phyloP scores from a whole-genome alignment of 2,888 invertebrate genomes.

The Catocala fraxini region DNA sequence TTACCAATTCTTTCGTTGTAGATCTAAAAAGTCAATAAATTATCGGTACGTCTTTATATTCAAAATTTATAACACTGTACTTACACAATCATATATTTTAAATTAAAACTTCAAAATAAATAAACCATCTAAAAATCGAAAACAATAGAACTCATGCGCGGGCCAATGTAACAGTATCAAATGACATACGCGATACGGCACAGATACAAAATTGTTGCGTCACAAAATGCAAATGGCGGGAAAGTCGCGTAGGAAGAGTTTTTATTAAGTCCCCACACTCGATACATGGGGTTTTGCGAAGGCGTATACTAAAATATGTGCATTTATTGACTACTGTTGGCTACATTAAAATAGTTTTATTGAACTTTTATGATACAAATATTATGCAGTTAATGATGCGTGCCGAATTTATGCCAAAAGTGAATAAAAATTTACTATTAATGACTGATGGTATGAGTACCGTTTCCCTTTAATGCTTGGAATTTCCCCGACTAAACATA shows the following conservation, averaged over 20 bases:
- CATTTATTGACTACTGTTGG: constrained; percentile 29
- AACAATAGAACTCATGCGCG: constrained; percentile 37
- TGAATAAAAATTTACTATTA: too few relatives aligned
- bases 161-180: constrained; percentile 41
- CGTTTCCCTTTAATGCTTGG: too few relatives aligned
- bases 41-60: background rate
- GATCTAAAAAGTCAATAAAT: constrained; percentile 1
- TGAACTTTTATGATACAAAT: background rate
- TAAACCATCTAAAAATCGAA: constrained; percentile 35
- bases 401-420: too few relatives aligned
- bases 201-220: constrained; percentile 39
- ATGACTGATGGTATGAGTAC: too few relatives aligned
- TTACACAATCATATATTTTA: background rate
- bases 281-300: constrained; percentile 46
- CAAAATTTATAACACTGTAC: background rate
- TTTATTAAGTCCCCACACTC: constrained; percentile 57
- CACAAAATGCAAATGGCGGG: constrained; percentile 67
- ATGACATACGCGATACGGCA: constrained; percentile 31
- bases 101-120: constrained; percentile 5
- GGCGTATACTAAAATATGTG: constrained; percentile 36
- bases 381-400: background rate
- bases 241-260: constrained; percentile 70
- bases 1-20: background rate
- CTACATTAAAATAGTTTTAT: constrained; percentile 5
- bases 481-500: too few relatives aligned